These are phyloP conservation scores for Meliscaeva auricollis DNA, from an alignment of 2,888 invertebrate genomes.

Conservation along the genomic window DNA sequence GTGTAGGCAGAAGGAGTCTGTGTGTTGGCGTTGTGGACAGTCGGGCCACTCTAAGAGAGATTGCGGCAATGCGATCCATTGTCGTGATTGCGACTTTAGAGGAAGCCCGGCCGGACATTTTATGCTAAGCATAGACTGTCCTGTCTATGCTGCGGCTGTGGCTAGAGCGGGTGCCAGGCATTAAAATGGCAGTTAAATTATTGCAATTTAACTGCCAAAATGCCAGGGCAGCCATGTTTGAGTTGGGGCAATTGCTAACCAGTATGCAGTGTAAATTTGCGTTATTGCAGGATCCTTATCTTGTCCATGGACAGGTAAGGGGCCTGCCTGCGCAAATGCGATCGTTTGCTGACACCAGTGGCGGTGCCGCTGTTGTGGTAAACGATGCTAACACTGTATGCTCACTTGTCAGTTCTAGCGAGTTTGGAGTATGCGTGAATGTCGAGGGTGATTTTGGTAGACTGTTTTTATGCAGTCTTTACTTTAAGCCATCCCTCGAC, in stretches of 20 bases:
- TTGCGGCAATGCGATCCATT: neutral
- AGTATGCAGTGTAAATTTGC: too few species aligned
- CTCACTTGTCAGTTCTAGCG: slow-evolving; percentile 15
- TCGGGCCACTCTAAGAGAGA: neutral
- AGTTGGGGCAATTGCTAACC: too few species aligned
- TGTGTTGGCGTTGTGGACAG: neutral
- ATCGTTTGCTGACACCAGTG: neutral
- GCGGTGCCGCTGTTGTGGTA: neutral
- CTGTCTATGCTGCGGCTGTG: neutral
- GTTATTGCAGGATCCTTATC: neutral
- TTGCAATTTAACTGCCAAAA: neutral
- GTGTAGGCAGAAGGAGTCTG: neutral
- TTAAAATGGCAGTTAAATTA: neutral
- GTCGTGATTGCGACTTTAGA: neutral
- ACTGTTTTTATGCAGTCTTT: neutral
- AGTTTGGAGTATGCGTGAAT: slow-evolving; percentile 53
- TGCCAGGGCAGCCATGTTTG: too few species aligned
- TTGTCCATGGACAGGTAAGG: neutral
- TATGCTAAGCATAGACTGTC: neutral
- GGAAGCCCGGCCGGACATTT: neutral
- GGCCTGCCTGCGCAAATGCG: neutral
- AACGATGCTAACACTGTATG: slow-evolving; percentile 42
- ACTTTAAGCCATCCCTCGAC: neutral
- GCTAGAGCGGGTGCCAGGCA: neutral
- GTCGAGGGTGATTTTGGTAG: slow-evolving; percentile 56